phyloP scores from a whole-genome alignment of 2,888 invertebrate genomes.

The Epicampocera succincta region DNA sequence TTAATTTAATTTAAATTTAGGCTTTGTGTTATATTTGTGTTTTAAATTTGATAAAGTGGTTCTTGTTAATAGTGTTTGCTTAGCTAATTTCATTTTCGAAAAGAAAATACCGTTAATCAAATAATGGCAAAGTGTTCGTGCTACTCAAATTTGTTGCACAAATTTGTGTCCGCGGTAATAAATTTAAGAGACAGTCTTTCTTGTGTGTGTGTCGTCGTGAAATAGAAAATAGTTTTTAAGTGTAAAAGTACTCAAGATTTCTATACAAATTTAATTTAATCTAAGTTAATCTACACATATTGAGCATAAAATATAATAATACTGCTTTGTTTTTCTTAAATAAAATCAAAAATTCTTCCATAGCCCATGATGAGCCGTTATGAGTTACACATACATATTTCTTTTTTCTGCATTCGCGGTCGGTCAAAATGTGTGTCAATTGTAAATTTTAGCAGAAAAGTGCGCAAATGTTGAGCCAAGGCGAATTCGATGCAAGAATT shows the following conservation, averaged over 20 bases:
- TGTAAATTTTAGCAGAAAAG: no score
- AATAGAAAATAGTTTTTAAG: neutral
- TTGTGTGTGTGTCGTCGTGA: neutral
- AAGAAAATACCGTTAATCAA: no score
- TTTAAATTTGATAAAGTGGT: constrained; percentile 44
- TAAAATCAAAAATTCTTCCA: neutral
- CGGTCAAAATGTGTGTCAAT: no score
- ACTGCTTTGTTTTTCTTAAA: neutral
- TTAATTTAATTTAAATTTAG: neutral
- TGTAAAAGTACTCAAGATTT: neutral
- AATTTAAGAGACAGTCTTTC: neutral
- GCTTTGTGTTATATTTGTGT: neutral
- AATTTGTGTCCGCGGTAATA: no score
- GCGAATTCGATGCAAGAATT: no score
- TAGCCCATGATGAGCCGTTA: no score
- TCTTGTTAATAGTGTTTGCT: neutral
- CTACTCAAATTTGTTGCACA: no score
- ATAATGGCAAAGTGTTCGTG: no score
- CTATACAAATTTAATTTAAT: neutral
- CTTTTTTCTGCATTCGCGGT: no score
- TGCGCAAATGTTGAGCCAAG: no score
- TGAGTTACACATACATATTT: no score
- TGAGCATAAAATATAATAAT: neutral
- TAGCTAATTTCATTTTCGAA: no score
- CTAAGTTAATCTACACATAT: neutral